Base-by-base conservation (phyloP, 1,140 invertebrate species). In the Lerema accius region DNA sequence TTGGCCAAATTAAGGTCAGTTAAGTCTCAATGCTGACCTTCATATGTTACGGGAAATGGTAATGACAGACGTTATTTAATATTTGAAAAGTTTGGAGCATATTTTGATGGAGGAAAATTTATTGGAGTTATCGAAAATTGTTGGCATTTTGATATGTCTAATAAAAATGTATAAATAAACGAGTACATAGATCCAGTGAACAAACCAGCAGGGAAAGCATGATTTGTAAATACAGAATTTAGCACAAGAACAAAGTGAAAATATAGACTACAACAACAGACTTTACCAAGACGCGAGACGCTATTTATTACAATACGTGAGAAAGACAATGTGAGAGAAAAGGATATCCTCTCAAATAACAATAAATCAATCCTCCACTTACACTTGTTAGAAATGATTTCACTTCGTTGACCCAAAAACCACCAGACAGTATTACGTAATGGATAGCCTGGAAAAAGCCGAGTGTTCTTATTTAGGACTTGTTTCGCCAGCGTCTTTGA, bases 381-480 rank as follows among this genome's bases (percentile, higher is more conserved):
- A 56, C 39, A 43, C 53, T 56, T 4, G 53, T 56, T 56, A 56
- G 13, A 56, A 56, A 56, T 56, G 40, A 56, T 45, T 56, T 56
- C 40, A 43, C 53, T 56, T 56, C 53, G 53, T 56, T 56, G 53
- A 56, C 53, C 53, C 53, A 56, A 56, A 56, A 56, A 42, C 26
- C 11, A 50, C n/a, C 53, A 56, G 40, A 45, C 39, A 17, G 14
- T 43, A 56, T 56, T 56, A 53, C 50, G 50, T 53, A 53, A 53
- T 53, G 9, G 35, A 42, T 39, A 53, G 35, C 19, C 19, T 40
- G 40, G n/a, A 32, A 3, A 37, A 53, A 50, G 14, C 14, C 16
- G 28, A 53, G 35, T 53, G 50, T n/a, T 53, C 37, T 40, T 53
- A 53, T 42, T 53, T 23, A 53, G 6, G 37, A 13, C 32, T 42